phyloP scores from a whole-genome alignment of 2,888 invertebrate genomes.

The Palloptera scutellata region DNA sequence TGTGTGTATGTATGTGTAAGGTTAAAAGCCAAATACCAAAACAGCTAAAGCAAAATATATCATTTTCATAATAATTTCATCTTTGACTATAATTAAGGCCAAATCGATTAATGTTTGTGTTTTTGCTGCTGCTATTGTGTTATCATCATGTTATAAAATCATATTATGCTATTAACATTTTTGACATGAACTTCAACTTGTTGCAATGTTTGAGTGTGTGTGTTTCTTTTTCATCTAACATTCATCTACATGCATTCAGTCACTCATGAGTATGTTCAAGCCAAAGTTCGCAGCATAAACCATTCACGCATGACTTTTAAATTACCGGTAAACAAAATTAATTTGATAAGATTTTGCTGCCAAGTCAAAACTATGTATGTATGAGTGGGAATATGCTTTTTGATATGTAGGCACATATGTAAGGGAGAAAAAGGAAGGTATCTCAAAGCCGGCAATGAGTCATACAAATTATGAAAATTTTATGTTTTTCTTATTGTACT shows the following conservation, averaged over 20 bases:
- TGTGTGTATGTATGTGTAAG: too few species aligned
- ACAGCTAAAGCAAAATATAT: too few species aligned
- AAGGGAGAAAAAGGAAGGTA: too few species aligned
- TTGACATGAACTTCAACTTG: constrained; percentile 15
- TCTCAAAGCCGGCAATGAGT: neutral
- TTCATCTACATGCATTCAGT: neutral
- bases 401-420: too few species aligned
- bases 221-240: neutral
- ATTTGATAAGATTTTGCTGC: neutral
- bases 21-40: too few species aligned
- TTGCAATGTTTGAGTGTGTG: neutral
- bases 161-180: neutral
- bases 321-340: neutral
- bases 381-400: neutral
- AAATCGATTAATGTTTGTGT: neutral
- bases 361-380: neutral
- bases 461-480: neutral
- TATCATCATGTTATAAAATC: neutral
- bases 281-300: constrained; percentile 5
- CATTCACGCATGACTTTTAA: constrained; percentile 5
- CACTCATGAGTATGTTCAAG: neutral
- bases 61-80: neutral
- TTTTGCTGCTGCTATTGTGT: too few species aligned
- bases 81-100: constrained; percentile 14
- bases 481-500: neutral